These are phyloP conservation scores for Frankliniella intonsa DNA, from an alignment of 2,888 invertebrate genomes.

Conservation along the genomic window DNA sequence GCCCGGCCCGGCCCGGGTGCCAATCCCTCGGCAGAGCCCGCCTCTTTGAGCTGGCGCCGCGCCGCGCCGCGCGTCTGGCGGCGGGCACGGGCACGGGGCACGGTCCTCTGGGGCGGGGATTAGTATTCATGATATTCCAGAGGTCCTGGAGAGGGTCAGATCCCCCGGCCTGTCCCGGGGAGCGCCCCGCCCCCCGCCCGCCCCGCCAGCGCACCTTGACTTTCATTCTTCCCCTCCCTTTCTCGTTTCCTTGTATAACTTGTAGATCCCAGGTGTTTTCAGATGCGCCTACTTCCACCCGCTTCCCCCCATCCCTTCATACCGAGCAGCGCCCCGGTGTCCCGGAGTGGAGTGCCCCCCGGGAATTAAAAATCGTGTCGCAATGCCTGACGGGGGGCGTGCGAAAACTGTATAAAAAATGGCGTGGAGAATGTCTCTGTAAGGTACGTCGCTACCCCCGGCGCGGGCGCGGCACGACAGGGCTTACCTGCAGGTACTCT, in stretches of 20 bases:
- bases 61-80: neutral
- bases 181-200: neutral
- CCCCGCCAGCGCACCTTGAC: neutral
- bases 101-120: neutral
- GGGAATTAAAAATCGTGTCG: too few relatives aligned
- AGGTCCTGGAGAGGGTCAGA: too few relatives aligned
- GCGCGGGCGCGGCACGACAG: too few relatives aligned
- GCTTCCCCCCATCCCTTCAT: neutral
- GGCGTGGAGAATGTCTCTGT: too few relatives aligned
- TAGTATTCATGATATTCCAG: slow-evolving; percentile 20
- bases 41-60: neutral
- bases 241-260: neutral
- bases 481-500: too few relatives aligned
- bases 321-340: too few relatives aligned
- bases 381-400: too few relatives aligned
- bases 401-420: too few relatives aligned
- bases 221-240: neutral
- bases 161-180: neutral
- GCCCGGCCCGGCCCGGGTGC: too few relatives aligned
- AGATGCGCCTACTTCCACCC: neutral
- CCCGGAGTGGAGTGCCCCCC: too few relatives aligned
- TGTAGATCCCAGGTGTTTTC: slow-evolving; percentile 15
- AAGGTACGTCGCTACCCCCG: too few relatives aligned
- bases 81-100: neutral
- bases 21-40: neutral